A percentile compares a stretch with the other conserved stretches of the same genome.
Conservation (phyloP, 1,140 invertebrate species). For the Piezodorus guildinii region DNA sequence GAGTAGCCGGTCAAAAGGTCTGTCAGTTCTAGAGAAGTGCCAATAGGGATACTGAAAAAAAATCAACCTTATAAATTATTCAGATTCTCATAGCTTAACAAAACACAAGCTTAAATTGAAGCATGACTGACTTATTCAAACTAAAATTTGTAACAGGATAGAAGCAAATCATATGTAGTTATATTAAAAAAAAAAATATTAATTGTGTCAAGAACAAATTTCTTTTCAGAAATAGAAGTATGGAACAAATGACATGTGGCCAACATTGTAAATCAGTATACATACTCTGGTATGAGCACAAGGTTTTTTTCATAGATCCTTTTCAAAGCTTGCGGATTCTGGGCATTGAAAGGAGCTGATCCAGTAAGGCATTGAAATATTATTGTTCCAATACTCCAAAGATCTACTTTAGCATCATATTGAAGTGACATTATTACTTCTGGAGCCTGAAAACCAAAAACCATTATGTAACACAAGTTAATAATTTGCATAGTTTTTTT, state of each 20-base stretch:
- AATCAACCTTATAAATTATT: neutral
- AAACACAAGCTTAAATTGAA: no score
- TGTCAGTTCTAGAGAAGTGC: slow-evolving; percentile 78
- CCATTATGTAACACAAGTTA: no score
- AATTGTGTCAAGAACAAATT: no score
- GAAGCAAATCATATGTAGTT: no score
- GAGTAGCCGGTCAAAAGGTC: slow-evolving; percentile 79
- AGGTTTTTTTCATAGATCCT: slow-evolving; percentile 93
- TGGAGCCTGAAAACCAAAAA: slow-evolving; percentile 57
- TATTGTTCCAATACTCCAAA: slow-evolving; percentile 98
- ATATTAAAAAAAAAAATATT: no score
- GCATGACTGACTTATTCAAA: no score
- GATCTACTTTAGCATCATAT: slow-evolving; percentile 97
- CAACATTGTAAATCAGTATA: slow-evolving; percentile 24
- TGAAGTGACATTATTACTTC: slow-evolving; percentile 99
- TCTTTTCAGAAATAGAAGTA: no score
- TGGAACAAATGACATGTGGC: no score
- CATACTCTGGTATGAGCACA: slow-evolving; percentile 89
- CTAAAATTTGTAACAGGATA: no score
- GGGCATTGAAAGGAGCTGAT: slow-evolving; percentile 95
- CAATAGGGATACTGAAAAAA: slow-evolving; percentile 70
- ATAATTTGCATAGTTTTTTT: no score
- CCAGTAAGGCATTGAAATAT: slow-evolving; percentile 98
- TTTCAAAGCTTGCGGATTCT: slow-evolving; percentile 95
- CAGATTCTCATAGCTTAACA: neutral